Base-by-base conservation (phyloP, 37 sponge, comb jelly and placozoan species). In the Hexactinellida sp. region DNA sequence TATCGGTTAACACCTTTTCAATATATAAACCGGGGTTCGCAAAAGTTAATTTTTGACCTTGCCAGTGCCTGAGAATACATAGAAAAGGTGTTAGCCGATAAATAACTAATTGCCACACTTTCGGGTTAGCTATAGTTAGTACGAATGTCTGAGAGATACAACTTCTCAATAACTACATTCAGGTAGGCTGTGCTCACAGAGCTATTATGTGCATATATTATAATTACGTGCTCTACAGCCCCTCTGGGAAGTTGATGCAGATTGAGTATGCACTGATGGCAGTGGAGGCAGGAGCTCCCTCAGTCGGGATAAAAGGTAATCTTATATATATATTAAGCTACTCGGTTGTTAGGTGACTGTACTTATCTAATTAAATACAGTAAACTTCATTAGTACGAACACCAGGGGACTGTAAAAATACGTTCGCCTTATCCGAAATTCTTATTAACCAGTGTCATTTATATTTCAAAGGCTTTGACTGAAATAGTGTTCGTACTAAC, bases 221-320 rank as follows among this genome's bases (percentile, higher is more conserved):
- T 82, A 25, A 82, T 82, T 82, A 82, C 36, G 25, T 82, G 87
- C 34, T 30, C 37, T 83, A 5, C 82, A 94, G 95, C 47, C 98
- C 98, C 1, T 94, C 98, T 30, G 98, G 98, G 0, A 97, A 97
- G 86, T 86, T 97, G 55, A 95, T 97, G 16, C 98, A 97, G 84
- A 94, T 97, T 7, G 98, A 97, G 82, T 97, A 97, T 86, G 98
- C 98, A 36, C 85, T 97, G 36, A 89, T 93, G 36, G 98, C 98
- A 38, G 98, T 97, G 34, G 94, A 93, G 32, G 91, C 89, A 23
- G 98, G 98, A 5, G 90, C 92, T 3, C 98, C 95, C 28, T 94
- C 98, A 13, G 91, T 97, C 36, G 98, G 98, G 9, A 97, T 97
- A 37, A 97, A 94, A 89, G 93, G 96, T 91, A 85, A 36, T 1